Evolutionary conservation across 2,888 invertebrate genomes (phyloP), one percentile per base, ranked within the genome.

Genomic region (Eupithecia pulchellata): DNA sequence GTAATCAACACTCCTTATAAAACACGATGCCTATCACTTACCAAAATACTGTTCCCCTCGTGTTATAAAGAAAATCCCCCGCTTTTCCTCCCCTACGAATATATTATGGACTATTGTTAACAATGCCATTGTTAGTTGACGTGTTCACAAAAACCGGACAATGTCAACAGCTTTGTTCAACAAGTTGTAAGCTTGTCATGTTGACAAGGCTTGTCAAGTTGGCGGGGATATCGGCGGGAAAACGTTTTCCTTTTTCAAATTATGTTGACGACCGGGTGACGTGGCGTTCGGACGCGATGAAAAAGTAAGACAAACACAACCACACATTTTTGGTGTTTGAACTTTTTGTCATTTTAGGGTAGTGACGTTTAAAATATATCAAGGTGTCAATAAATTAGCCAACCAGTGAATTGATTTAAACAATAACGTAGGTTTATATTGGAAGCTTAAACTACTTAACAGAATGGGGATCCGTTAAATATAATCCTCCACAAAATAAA

Each of bases 101-200:
- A 72, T 60, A 73, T 81, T 78, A 77, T 77, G 77, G 81, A 81
- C 75, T 75, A 82, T 77, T 82, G 55, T 72, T 60, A 64, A 81
- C 84, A 80, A 77, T 75, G 62, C 79, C 69, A 84, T 89, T 88
- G 83, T 88, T 80, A 77, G 65, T 73, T 85, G 88, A 89, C 86
- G 75, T 77, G 83, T 73, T 75, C 78, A 88, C 86, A 89, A 90
- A 87, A 85, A 82, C 81, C 83, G 87, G 88, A 89, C 82, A 83
- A 83, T 86, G 86, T 83, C 82, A 85, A 89, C 86, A 87, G 86
- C 85, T 84, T 83, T 78, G 80, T 80, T 90, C 91, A 91, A 91
- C 91, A 91, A 91, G 91, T 91, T 86, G 88, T 85, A 83, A 84
- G 85, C 85, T 60, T 61, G 60, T 32, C 4, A 60, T n/a, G 29